Base-by-base conservation (phyloP, 2,797 vertebrate species). In the Neosilurus hyrtlii region DNA sequence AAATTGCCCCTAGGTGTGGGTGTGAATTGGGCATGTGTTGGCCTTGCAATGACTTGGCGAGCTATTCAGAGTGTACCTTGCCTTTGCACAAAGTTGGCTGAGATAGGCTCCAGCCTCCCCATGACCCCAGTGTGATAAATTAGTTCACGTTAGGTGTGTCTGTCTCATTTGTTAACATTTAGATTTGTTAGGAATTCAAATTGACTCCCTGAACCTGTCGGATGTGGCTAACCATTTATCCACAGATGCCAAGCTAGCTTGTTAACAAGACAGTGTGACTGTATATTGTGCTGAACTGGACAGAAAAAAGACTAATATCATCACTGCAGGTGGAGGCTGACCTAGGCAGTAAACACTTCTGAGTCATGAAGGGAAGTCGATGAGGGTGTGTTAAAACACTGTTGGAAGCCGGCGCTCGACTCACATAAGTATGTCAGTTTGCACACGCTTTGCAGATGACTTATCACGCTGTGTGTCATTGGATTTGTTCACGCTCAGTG, bases 401-500 rank as follows among this genome's bases (percentile, higher is more conserved):
- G 61, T 51, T 70, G 79, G 79, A 70, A 81, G 8, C 18, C 15
- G 52, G 79, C 1, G 22, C n/a, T 70, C 49, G 67, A 59, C 67
- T 77, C 63, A 77, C 22, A 35, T 75, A 43, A 66, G 22, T 51
- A n/a, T 56, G 62, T 81, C 66, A 75, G 37, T 76, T 75, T 75
- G 54, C 62, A 14, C 65, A 51, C 12, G 20, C 35, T 67, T 84
- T 74, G 51, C 83, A 81, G 56, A 76, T 67, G 79, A 75, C 79
- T 81, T 71, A 68, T 68, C 62, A 37, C 51, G 18, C 73, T 80
- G 62, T 70, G 9, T 82, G 35, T 68, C 54, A 73, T 67, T 72
- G 77, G 77, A 63, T 81, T 77, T n/a, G 72, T 52, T 82, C 73
- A 81, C 61, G 74, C 57, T 83, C 63, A 61, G 71, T 70, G 83